These are phyloP conservation scores for Plecotus auritus DNA, from an alignment of 2,113 vertebrate genomes.

Conservation along the genomic window DNA sequence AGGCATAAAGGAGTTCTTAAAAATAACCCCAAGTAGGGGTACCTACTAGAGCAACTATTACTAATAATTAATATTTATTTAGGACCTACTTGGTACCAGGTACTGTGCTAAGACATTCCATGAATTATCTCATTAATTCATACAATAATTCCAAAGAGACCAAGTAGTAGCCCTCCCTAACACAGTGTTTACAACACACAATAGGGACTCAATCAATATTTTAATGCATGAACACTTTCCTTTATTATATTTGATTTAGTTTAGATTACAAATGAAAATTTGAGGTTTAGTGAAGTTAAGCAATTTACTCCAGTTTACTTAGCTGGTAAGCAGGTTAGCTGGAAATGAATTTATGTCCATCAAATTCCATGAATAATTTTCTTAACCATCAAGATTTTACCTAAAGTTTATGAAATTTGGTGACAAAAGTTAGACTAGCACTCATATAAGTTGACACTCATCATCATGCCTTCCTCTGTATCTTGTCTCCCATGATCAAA, in stretches of 20 bases:
- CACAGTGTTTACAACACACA: not conserved
- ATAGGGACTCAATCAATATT: not conserved
- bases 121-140: not conserved
- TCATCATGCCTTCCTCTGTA: not conserved
- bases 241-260: not conserved
- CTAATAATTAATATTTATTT: not conserved
- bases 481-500: not conserved
- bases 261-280: not conserved
- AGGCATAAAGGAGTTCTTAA: not conserved
- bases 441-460: fast-evolving
- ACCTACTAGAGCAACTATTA: not conserved
- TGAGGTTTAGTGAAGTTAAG: not conserved
- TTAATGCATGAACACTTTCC: not conserved
- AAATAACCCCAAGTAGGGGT: not conserved
- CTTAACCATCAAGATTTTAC: not conserved
- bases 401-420: not conserved
- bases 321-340: not conserved
- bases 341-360: not conserved
- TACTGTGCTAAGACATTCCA: not conserved
- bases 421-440: not conserved
- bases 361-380: not conserved
- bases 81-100: not conserved
- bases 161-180: not conserved
- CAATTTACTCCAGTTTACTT: not conserved
- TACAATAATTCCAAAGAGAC: not conserved